A percentile compares a stretch with the other conserved stretches of the same genome.
These are phyloP conservation scores for Papilio protenor DNA, from an alignment of 2,888 invertebrate genomes.

Conservation along the genomic window DNA sequence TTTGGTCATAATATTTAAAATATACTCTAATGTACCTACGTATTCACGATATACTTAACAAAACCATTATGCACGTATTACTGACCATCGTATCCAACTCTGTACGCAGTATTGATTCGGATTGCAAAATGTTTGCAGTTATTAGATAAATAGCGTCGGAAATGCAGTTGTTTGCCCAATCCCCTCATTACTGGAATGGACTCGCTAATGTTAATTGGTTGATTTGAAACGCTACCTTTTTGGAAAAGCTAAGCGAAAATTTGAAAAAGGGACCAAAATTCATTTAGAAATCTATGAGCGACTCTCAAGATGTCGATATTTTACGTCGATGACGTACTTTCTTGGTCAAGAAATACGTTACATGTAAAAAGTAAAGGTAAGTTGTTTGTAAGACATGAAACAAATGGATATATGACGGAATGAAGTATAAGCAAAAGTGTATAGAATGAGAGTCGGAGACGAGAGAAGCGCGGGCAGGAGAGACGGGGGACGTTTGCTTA, in stretches of 20 bases:
- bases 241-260: slow-evolving; percentile 5
- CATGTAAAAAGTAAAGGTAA: neutral
- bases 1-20: no score
- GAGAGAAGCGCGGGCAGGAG: neutral
- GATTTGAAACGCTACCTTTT: slow-evolving; percentile 47
- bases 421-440: slow-evolving; percentile 30
- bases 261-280: neutral
- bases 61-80: slow-evolving; percentile 15
- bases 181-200: slow-evolving; percentile 76
- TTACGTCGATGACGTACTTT: no score
- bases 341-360: no score
- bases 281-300: neutral
- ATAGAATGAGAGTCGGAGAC: slow-evolving; percentile 35
- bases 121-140: slow-evolving; percentile 71
- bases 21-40: neutral
- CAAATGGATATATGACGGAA: neutral
- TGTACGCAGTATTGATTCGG: slow-evolving; percentile 58
- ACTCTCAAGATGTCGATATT: no score
- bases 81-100: slow-evolving; percentile 4
- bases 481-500: slow-evolving; percentile 36
- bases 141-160: slow-evolving; percentile 68
- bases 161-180: slow-evolving; percentile 76
- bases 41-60: neutral
- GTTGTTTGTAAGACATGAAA: neutral
- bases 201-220: slow-evolving; percentile 67